These are phyloP conservation scores for Yasuhikotakia modesta DNA, from an alignment of 2,797 vertebrate genomes.

Conservation along the genomic window DNA sequence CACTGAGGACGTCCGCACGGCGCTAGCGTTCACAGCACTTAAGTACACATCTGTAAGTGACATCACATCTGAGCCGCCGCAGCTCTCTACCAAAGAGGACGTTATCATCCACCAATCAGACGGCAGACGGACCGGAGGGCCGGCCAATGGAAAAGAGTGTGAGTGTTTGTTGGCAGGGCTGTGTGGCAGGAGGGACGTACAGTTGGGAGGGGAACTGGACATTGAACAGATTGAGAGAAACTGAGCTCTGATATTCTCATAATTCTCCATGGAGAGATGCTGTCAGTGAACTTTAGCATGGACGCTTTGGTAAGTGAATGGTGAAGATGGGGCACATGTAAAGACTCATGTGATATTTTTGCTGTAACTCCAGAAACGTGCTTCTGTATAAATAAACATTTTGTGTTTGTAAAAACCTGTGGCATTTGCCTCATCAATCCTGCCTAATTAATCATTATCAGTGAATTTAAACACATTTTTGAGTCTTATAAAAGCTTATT, in stretches of 20 bases:
- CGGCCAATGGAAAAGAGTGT: constrained; percentile 65
- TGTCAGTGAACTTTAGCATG: background rate
- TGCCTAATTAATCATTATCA: no score
- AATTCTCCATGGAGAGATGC: background rate
- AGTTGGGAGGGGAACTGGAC: constrained; percentile 90
- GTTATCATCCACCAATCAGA: constrained; percentile 75
- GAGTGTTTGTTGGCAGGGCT: constrained; percentile 74
- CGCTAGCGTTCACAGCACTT: constrained; percentile 31
- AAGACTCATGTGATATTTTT: constrained; percentile 62
- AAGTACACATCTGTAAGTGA: constrained; percentile 54
- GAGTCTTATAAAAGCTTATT: no score
- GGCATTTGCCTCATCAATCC: no score
- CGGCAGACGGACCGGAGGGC: constrained; percentile 52
- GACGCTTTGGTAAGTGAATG: constrained; percentile 62
- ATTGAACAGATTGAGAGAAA: constrained; percentile 96
- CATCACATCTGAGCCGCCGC: no score
- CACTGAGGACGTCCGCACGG: constrained; percentile 63
- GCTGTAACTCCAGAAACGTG: constrained; percentile 76
- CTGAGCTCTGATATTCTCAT: constrained; percentile 70
- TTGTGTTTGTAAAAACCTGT: constrained; percentile 60
- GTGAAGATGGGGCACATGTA: background rate
- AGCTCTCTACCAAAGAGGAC: background rate
- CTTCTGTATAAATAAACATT: constrained; percentile 80
- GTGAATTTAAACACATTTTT: no score
- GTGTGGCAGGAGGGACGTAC: constrained; percentile 72